phyloP scores from a whole-genome alignment of 2,888 invertebrate species.

The Shargacucullia verbasci region DNA sequence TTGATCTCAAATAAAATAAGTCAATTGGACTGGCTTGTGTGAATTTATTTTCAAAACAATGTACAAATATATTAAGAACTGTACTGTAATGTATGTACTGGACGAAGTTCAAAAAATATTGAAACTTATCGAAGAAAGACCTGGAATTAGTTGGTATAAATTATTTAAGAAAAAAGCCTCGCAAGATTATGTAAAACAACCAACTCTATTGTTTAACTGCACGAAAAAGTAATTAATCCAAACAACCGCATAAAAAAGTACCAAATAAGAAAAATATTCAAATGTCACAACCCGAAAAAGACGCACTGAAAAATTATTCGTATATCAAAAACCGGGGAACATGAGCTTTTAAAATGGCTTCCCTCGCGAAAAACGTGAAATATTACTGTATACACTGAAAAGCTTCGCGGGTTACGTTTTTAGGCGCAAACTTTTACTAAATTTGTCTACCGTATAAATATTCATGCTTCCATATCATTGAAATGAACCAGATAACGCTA shows the following conservation, averaged over 20 bases:
- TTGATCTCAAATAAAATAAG: too few species aligned
- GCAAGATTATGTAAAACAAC: too few species aligned
- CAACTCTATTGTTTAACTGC: too few species aligned
- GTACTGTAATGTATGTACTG: too few species aligned
- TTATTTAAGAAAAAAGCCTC: too few species aligned
- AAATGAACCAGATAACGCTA: conserved; percentile 54
- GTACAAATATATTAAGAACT: too few species aligned
- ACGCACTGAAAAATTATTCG: conserved; percentile 52
- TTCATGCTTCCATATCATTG: conserved; percentile 56
- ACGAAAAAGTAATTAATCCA: too few species aligned
- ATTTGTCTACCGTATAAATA: conserved; percentile 53
- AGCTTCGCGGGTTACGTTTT: conserved; percentile 50
- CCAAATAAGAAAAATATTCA: conserved; percentile 12
- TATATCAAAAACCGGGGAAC: conserved; percentile 61
- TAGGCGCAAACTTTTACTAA: conserved; percentile 28
- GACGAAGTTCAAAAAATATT: too few species aligned
- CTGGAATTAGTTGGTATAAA: too few species aligned
- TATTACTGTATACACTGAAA: conserved; percentile 65
- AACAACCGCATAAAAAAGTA: conserved; percentile 3
- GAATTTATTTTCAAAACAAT: too few species aligned
- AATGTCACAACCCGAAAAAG: conserved; percentile 34
- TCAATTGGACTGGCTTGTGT: too few species aligned
- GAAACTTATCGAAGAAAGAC: too few species aligned
- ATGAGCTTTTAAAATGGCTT: conserved; percentile 60
- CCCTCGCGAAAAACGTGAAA: conserved; percentile 60